phyloP scores from a whole-genome alignment of 2,797 vertebrate genomes.

The Prionace glauca region DNA sequence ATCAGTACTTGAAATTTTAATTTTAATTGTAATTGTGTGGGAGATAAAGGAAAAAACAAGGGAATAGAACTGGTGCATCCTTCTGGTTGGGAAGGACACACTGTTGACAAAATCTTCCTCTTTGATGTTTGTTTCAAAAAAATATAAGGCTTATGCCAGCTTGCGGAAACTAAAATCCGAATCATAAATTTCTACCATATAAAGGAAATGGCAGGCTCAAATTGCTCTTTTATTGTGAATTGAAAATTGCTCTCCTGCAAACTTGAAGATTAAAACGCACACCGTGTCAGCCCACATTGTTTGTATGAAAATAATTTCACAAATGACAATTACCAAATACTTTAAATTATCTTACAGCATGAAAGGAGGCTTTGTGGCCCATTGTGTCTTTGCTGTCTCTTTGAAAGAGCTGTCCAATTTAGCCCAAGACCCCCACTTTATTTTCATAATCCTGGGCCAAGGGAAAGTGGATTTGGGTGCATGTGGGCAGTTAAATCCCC shows the following conservation, averaged over 20 bases:
- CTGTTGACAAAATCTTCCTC: too few species aligned
- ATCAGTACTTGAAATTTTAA: too few species aligned
- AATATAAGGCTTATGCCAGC: too few species aligned
- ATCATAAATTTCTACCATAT: neutral
- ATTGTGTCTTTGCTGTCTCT: neutral
- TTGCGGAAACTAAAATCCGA: neutral
- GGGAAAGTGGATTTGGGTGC: too few species aligned
- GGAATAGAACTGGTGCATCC: too few species aligned
- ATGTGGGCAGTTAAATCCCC: too few species aligned
- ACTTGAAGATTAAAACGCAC: neutral
- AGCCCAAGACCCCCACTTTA: neutral
- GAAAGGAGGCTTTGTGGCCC: too few species aligned
- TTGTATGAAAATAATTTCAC: neutral
- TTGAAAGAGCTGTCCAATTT: neutral
- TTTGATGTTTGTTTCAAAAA: neutral
- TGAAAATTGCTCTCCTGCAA: neutral
- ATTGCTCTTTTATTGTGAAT: neutral
- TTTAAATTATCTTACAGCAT: neutral
- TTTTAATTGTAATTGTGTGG: too few species aligned
- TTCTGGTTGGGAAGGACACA: too few species aligned
- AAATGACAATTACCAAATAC: neutral
- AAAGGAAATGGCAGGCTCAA: neutral
- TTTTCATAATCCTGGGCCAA: neutral
- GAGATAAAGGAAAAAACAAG: too few species aligned
- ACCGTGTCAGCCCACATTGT: neutral